A percentile compares a stretch with the other conserved stretches of the same genome.
phyloP scores from a whole-genome alignment of 2,888 invertebrate genomes.

The Labia minor region DNA sequence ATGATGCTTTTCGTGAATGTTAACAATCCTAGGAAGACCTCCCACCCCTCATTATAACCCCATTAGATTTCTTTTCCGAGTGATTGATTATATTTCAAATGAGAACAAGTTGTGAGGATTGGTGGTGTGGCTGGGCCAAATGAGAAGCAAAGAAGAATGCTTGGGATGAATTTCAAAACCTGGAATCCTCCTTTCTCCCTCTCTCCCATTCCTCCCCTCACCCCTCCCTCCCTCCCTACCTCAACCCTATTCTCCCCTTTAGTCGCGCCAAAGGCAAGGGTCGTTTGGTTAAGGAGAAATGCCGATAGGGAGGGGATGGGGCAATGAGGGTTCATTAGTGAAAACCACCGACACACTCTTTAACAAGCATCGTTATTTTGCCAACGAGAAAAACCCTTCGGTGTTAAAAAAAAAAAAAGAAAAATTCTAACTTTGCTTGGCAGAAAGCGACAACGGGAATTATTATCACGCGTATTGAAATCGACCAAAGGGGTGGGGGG shows the following conservation, averaged over 20 bases:
- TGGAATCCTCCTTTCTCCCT: background rate
- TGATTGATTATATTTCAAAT: constrained; percentile 1
- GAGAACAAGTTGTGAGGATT: background rate
- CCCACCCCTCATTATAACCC: too few species aligned
- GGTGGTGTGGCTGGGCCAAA: background rate
- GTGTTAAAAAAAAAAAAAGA: background rate
- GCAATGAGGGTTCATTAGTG: background rate
- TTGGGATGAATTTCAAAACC: constrained; percentile 1
- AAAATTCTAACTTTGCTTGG: constrained; percentile 2
- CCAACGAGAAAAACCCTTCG: constrained; percentile 2
- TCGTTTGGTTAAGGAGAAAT: constrained; percentile 13
- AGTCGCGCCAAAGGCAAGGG: background rate
- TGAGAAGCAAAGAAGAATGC: background rate
- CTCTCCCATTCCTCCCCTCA: too few species aligned
- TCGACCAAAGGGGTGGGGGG: background rate
- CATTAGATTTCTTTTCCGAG: background rate
- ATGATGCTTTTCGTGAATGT: too few species aligned
- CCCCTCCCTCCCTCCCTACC: too few species aligned
- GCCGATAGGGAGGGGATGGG: background rate
- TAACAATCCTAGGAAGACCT: too few species aligned
- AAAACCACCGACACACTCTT: background rate
- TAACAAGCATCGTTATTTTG: constrained; percentile 4
- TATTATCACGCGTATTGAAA: background rate
- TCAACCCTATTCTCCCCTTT: too few species aligned
- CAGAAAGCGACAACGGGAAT: constrained; percentile 3